These are phyloP conservation scores for Aphodius sticticus DNA, from an alignment of 2,888 invertebrate genomes.

Conservation along the genomic window DNA sequence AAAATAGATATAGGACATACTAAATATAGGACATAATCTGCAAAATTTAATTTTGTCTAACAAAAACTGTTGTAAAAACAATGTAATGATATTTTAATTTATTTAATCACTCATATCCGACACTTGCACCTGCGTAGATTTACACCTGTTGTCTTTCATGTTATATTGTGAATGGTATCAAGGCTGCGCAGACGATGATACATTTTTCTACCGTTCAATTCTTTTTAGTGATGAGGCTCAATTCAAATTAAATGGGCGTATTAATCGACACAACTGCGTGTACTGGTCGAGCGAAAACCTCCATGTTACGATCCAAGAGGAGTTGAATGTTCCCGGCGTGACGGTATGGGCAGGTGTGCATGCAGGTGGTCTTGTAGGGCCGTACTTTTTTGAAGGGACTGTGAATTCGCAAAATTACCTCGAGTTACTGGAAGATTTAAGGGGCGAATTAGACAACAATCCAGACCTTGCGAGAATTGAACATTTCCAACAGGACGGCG, in stretches of 20 bases:
- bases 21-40: too few species aligned
- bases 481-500: conserved; percentile 40
- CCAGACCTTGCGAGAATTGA: conserved; percentile 29
- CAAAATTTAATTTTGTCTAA: too few species aligned
- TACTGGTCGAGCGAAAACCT: conserved; percentile 39
- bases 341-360: conserved; percentile 43
- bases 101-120: too few species aligned
- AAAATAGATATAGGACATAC: too few species aligned
- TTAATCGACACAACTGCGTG: conserved; percentile 47
- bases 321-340: conserved; percentile 41
- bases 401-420: conserved; percentile 38
- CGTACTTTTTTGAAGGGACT: conserved; percentile 39
- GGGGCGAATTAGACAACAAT: conserved; percentile 30
- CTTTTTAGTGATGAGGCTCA: conserved; percentile 45
- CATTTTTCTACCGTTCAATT: too few species aligned
- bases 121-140: too few species aligned
- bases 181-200: too few species aligned
- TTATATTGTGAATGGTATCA: too few species aligned
- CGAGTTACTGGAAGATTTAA: conserved; percentile 32
- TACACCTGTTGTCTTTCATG: too few species aligned
- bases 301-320: conserved; percentile 39
- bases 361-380: conserved; percentile 43
- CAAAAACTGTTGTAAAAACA: too few species aligned
- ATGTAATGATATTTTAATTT: too few species aligned
- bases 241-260: conserved; percentile 45